These are phyloP conservation scores for Drosophila diplacantha DNA, from an alignment of 2,888 invertebrate species.

Conservation along the genomic window DNA sequence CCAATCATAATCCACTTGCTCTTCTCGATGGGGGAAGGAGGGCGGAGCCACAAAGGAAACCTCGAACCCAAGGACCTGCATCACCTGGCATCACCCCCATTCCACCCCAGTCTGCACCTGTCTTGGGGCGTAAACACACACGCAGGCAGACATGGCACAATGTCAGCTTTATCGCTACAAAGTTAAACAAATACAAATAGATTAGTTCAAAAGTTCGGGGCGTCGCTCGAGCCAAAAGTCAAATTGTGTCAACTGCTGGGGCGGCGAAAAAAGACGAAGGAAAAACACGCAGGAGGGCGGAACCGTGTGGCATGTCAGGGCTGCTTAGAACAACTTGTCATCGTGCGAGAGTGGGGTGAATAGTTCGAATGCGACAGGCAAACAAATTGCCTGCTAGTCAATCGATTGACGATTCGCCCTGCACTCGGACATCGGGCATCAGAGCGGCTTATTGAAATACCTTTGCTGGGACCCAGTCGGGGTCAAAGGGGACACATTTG, in stretches of 20 bases:
- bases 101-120: slow-evolving; percentile 18
- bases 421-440: slow-evolving; percentile 11
- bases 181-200: slow-evolving; percentile 73
- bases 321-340: slow-evolving; percentile 15
- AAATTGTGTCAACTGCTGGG: slow-evolving; percentile 58
- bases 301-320: slow-evolving; percentile 18
- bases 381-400: slow-evolving; percentile 55
- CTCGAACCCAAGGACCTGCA: slow-evolving; percentile 5
- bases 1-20: slow-evolving; percentile 1
- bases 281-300: slow-evolving; percentile 12
- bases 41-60: background rate
- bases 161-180: slow-evolving; percentile 66
- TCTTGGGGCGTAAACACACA: slow-evolving; percentile 24
- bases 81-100: slow-evolving; percentile 13
- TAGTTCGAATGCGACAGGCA: slow-evolving; percentile 37
- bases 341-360: slow-evolving; percentile 23
- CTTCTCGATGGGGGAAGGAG: background rate
- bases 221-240: slow-evolving; percentile 58
- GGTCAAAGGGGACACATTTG: slow-evolving; percentile 28
- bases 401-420: slow-evolving; percentile 39
- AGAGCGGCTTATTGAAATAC: slow-evolving; percentile 31
- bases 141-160: slow-evolving; percentile 23
- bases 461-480: background rate
- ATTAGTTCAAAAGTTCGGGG: slow-evolving; percentile 66
- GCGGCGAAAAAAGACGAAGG: slow-evolving; percentile 20